Conservation (phyloP, 2,888 invertebrate genomes). For the Drosophila imparisetae region DNA sequence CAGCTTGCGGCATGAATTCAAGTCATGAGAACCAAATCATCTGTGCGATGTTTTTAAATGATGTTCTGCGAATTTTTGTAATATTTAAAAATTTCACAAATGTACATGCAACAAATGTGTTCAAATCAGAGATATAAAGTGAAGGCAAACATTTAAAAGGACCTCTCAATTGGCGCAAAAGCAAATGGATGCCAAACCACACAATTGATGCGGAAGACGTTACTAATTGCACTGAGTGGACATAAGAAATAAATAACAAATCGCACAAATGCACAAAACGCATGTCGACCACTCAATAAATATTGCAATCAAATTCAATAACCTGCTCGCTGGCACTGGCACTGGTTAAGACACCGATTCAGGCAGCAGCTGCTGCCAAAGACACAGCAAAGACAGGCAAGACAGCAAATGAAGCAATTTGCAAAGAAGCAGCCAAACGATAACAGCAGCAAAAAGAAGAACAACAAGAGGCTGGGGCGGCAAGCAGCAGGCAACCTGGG, state of each 20-base stretch:
- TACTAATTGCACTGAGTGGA: slow-evolving; percentile 56
- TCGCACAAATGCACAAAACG: slow-evolving; percentile 62
- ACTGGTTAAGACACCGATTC: slow-evolving; percentile 5
- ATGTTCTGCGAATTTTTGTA: neutral
- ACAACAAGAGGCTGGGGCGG: slow-evolving; percentile 17
- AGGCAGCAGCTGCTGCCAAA: slow-evolving; percentile 7
- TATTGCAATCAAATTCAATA: slow-evolving; percentile 76
- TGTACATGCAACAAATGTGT: neutral
- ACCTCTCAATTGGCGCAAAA: neutral
- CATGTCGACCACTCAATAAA: slow-evolving; percentile 63
- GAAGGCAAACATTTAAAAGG: neutral
- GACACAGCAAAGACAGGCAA: slow-evolving; percentile 28
- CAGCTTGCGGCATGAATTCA: slow-evolving; percentile 30
- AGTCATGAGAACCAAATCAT: slow-evolving; percentile 1
- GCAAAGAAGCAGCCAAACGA: slow-evolving; percentile 41
- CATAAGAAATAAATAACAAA: slow-evolving; percentile 62
- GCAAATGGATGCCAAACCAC: slow-evolving; percentile 6
- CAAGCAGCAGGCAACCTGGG: neutral
- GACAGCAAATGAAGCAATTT: slow-evolving; percentile 71
- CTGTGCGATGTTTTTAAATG: neutral
- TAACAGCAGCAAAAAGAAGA: slow-evolving; percentile 8
- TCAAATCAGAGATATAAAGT: neutral
- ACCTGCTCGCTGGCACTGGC: slow-evolving; percentile 55
- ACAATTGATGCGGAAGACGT: slow-evolving; percentile 47
- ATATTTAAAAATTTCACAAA: neutral